Evolutionary conservation across 2,888 invertebrate genomes (phyloP), one percentile per base, ranked within the genome.

Genomic region (Rotaria socialis): DNA sequence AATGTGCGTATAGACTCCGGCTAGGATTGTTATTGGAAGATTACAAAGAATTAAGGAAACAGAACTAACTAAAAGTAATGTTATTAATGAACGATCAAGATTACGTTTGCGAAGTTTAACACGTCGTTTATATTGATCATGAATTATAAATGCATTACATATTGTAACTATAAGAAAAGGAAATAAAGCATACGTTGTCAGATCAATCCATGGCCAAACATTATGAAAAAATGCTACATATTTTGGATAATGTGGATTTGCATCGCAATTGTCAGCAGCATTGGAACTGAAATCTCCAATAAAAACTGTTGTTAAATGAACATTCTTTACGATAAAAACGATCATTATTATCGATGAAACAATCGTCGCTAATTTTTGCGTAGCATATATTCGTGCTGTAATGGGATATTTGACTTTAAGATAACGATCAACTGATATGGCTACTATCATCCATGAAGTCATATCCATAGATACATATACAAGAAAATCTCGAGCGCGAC

Each of bases 71-170:
- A 80, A 47, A 47, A 80, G 47, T 24, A 80, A 47, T 47, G 41
- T 80, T 5, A 80, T 4, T 80, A 80, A 24, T 47, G 80, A 47
- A 47, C 24, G 47, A 80, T 80, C 80, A n/a, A 80, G 47, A 80
- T 47, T 80, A 47, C 80, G 43, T 47, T 43, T 43, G 22, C 80
- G 47, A 8, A 80, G 24, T 80, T 80, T 43, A 14, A 80, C 19
- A 80, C 80, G 80, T 80, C 80, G 43, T 47, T 80, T 80, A 47
- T 80, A 80, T 80, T 47, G 80, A 47, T 80, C 47, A 47, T n/a
- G 10, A 24, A 85, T 85, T 10, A 85, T 85, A 43, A 43, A 56
- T 24, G 47, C 6, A 85, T 85, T 85, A 24, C 52, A 85, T 22
- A 52, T 14, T 50, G 55, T 11, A 11, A 85, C n/a, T 2, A 85